Evolutionary conservation across 2,888 invertebrate genomes (phyloP).

Genomic region (Eupeodes latifasciatus): DNA sequence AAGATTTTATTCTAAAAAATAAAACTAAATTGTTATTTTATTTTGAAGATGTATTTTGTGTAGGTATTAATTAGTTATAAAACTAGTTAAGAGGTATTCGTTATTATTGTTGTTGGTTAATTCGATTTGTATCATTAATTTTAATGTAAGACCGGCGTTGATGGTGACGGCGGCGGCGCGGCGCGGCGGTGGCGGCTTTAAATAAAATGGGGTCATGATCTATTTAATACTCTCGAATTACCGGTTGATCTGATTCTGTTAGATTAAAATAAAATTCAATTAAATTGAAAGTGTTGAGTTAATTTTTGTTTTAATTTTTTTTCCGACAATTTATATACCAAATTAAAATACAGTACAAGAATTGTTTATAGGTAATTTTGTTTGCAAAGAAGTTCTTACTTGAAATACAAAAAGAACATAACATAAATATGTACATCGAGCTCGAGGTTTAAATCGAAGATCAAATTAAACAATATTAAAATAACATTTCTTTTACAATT

Average conservation of each 20-base stretch:
- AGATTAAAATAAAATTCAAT: neutral
- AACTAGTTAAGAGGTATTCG: neutral
- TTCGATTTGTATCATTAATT: slow-evolving; percentile 2
- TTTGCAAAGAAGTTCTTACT: too few species aligned
- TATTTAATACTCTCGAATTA: neutral
- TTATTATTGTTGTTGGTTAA: too few species aligned
- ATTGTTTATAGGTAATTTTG: too few species aligned
- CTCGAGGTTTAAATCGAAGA: too few species aligned
- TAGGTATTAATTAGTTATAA: neutral
- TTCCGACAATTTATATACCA: too few species aligned
- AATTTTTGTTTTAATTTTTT: neutral
- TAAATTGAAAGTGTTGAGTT: neutral
- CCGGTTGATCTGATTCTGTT: neutral
- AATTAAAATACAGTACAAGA: too few species aligned
- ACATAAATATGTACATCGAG: too few species aligned
- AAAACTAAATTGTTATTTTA: neutral
- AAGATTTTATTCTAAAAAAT: neutral
- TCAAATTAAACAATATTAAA: too few species aligned
- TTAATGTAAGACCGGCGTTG: neutral
- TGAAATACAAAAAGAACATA: too few species aligned
- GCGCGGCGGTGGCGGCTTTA: too few species aligned
- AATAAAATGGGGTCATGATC: neutral
- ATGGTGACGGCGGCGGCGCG: too few species aligned
- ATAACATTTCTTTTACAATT: too few species aligned
- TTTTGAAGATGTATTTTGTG: neutral